Evolutionary conservation across 2,113 vertebrate genomes (phyloP).

Genomic region (Leptobrachium ailaonicum): DNA sequence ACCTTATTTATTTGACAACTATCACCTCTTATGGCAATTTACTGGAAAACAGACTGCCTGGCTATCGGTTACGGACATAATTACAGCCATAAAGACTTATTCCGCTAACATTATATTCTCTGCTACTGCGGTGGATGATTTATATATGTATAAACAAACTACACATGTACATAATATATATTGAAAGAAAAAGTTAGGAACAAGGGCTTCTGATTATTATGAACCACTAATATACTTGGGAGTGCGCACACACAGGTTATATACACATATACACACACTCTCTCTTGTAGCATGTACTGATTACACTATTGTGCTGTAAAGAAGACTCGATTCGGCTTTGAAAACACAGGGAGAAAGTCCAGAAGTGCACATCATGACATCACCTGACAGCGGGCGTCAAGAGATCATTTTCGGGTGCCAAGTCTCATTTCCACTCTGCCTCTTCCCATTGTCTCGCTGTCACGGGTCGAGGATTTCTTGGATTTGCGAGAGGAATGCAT

Average conservation of each 20-base stretch:
- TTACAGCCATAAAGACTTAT: no score
- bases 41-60: no score
- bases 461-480: slow-evolving; percentile 24
- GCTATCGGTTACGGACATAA: no score
- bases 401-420: slow-evolving; percentile 17
- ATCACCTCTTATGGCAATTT: no score
- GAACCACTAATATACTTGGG: no score
- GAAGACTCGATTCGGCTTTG: not conserved
- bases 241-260: not conserved
- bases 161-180: no score
- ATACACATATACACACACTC: not conserved
- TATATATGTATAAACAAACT: no score
- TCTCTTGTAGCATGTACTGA: not conserved
- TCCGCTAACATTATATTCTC: no score
- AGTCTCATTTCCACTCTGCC: slow-evolving; percentile 22
- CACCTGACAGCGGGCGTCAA: slow-evolving; percentile 24
- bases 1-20: no score
- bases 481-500: slow-evolving; percentile 21
- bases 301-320: not conserved
- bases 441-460: slow-evolving; percentile 27
- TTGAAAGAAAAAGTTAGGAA: no score
- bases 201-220: no score
- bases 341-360: not conserved
- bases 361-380: slow-evolving; percentile 40
- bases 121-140: no score